Evolutionary conservation across 1,140 invertebrate species (phyloP).

Genomic region (Drosophila orosa): DNA sequence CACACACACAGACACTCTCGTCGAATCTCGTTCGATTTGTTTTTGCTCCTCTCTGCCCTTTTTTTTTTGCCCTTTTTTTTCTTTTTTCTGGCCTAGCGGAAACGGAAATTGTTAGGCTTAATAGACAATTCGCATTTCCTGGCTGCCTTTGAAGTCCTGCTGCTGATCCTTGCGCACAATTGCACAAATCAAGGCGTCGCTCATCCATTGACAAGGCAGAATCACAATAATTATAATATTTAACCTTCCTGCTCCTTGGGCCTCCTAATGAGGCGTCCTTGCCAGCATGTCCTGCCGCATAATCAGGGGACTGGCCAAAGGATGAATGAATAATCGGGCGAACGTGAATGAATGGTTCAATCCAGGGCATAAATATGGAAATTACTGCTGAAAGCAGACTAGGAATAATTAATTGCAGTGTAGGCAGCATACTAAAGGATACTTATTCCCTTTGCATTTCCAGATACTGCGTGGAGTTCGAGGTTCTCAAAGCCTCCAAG

Average conservation of each 20-base stretch:
- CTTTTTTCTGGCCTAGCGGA: constrained; percentile 56
- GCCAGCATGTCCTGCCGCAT: constrained; percentile 47
- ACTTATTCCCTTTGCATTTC: constrained; percentile 52
- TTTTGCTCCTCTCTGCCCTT: constrained; percentile 13
- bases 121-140: constrained; percentile 79
- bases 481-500: constrained; percentile 91
- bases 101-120: constrained; percentile 82
- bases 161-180: constrained; percentile 45
- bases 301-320: constrained; percentile 25
- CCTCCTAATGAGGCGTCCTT: constrained; percentile 38
- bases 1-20: constrained; percentile 46
- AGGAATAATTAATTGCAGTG: constrained; percentile 18
- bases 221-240: constrained; percentile 51
- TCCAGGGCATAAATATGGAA: constrained; percentile 7
- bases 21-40: constrained; percentile 25
- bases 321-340: constrained; percentile 24
- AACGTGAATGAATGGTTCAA: constrained; percentile 7
- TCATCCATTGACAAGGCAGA: constrained; percentile 2
- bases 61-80: constrained; percentile 11
- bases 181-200: constrained; percentile 58
- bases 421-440: background rate
- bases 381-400: background rate
- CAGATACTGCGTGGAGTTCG: constrained; percentile 93
- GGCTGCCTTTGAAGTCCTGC: constrained; percentile 39
- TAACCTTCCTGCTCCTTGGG: constrained; percentile 17